phyloP scores from a whole-genome alignment of 2,888 invertebrate genomes.

The Pegoplata infirma region DNA sequence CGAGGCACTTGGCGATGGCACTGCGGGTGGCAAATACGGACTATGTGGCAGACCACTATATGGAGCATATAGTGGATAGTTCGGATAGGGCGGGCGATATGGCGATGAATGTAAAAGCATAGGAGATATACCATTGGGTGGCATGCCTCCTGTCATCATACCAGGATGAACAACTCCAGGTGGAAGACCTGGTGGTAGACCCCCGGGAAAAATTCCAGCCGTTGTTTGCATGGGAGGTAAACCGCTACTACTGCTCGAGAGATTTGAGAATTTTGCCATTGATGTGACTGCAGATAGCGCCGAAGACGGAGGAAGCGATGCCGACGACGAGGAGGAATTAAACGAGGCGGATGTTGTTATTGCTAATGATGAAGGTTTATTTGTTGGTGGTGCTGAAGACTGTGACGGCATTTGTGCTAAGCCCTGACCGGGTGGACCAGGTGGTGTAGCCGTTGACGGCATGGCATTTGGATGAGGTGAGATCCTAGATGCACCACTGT shows the following conservation, averaged over 20 bases:
- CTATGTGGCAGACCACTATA: slow-evolving; percentile 88
- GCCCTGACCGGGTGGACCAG: slow-evolving; percentile 33
- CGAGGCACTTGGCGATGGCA: slow-evolving; percentile 81
- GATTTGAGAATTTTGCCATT: slow-evolving; percentile 63
- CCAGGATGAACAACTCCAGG: slow-evolving; percentile 68
- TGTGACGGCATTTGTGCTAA: slow-evolving; percentile 50
- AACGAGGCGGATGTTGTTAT: slow-evolving; percentile 59
- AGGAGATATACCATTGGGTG: slow-evolving; percentile 69
- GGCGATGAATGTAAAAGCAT: slow-evolving; percentile 75
- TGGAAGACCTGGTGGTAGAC: slow-evolving; percentile 53
- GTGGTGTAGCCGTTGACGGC: slow-evolving; percentile 52
- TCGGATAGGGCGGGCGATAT: slow-evolving; percentile 77
- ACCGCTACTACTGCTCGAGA: slow-evolving; percentile 64
- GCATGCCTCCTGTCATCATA: slow-evolving; percentile 69
- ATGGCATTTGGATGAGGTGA: slow-evolving; percentile 60
- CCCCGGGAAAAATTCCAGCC: slow-evolving; percentile 65
- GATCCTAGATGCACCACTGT: slow-evolving; percentile 57
- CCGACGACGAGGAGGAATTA: slow-evolving; percentile 40
- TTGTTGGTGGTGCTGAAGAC: slow-evolving; percentile 56
- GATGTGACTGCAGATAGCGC: slow-evolving; percentile 52
- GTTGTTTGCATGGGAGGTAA: slow-evolving; percentile 78
- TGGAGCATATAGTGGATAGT: slow-evolving; percentile 84
- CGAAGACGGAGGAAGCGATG: slow-evolving; percentile 25
- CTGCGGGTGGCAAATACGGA: slow-evolving; percentile 83
- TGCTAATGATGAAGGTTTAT: slow-evolving; percentile 57